These are phyloP conservation scores for Pandion haliaetus DNA, from an alignment of 2,113 vertebrate genomes.

Conservation along the genomic window DNA sequence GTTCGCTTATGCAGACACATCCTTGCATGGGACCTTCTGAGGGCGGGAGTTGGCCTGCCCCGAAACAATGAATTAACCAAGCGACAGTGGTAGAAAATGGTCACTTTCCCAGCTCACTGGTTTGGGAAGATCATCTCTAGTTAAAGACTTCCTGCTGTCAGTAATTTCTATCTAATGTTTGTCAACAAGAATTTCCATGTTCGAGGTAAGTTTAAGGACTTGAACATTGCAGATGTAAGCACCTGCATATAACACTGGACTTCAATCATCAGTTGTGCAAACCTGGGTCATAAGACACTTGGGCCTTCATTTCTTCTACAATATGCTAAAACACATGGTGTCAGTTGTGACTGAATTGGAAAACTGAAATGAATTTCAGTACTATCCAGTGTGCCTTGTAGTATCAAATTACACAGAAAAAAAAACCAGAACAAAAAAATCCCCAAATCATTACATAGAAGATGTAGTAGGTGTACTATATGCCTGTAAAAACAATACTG, in stretches of 20 bases:
- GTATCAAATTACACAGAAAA: neutral
- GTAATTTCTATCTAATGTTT: neutral
- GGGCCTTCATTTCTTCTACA: neutral
- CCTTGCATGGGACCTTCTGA: neutral
- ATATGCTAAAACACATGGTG: neutral
- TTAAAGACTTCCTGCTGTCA: neutral
- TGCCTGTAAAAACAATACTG: neutral
- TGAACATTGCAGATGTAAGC: accelerated
- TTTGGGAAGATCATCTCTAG: neutral
- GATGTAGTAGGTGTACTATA: neutral
- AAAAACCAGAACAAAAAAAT: neutral
- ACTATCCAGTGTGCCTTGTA: neutral
- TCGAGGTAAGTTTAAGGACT: neutral
- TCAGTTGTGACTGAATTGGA: neutral
- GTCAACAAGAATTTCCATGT: neutral
- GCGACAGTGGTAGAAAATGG: neutral
- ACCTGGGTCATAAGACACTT: neutral
- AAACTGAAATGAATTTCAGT: neutral
- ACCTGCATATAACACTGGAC: neutral
- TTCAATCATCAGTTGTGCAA: neutral
- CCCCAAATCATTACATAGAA: neutral
- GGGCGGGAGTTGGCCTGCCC: neutral
- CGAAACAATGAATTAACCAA: neutral
- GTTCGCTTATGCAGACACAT: neutral
- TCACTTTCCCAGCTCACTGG: neutral